Evolutionary conservation across 2,888 invertebrate genomes (phyloP).

Genomic region (Horisme vitalbata): DNA sequence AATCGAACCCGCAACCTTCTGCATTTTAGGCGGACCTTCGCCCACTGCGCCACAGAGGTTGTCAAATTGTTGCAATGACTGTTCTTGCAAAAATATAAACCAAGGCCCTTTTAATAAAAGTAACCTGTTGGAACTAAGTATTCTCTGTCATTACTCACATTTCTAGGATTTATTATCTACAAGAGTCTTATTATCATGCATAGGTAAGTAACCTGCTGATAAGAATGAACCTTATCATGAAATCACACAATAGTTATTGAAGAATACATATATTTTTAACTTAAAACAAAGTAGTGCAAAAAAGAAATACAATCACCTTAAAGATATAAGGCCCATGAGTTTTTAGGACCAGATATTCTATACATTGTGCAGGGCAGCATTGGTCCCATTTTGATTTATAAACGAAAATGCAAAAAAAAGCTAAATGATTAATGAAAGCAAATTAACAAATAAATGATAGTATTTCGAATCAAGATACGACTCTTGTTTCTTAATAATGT

Average conservation of each 20-base stretch:
- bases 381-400: slow-evolving; percentile 39
- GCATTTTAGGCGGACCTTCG: too few species aligned
- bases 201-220: slow-evolving; percentile 12
- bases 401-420: slow-evolving; percentile 30
- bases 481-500: too few species aligned
- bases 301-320: slow-evolving; percentile 46
- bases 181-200: slow-evolving; percentile 12
- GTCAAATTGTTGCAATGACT: too few species aligned
- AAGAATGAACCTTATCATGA: slow-evolving; percentile 22
- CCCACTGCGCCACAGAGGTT: too few species aligned
- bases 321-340: slow-evolving; percentile 11
- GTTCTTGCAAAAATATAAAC: too few species aligned
- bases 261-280: slow-evolving; percentile 63
- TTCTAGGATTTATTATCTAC: background rate
- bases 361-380: slow-evolving; percentile 36
- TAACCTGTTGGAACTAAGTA: too few species aligned
- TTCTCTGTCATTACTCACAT: background rate
- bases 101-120: too few species aligned
- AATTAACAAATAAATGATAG: background rate
- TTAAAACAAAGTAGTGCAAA: slow-evolving; percentile 54
- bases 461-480: too few species aligned
- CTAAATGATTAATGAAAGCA: slow-evolving; percentile 12
- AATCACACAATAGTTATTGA: slow-evolving; percentile 40
- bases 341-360: slow-evolving; percentile 32
- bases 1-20: too few species aligned